Evolutionary conservation across 2,113 vertebrate genomes (phyloP), one percentile per base, ranked within the genome.

Genomic region (Craseonycteris thonglongyai): DNA sequence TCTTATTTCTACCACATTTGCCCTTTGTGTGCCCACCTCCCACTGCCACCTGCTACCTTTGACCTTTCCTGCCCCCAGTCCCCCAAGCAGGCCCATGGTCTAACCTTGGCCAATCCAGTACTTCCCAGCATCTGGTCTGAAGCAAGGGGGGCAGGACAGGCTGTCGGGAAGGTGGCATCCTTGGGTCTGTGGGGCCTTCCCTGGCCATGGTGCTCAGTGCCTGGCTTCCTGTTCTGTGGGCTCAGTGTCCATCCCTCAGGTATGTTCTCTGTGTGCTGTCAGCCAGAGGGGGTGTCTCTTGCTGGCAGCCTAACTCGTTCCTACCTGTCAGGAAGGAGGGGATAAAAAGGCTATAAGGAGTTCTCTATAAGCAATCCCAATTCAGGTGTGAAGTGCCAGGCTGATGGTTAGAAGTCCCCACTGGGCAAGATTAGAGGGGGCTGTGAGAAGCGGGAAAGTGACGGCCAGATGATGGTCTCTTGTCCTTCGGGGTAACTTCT

Each of bases 301-400:
- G 58, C 49, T 91, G 89, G 81, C 81, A 65, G 35, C 0, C 71
- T 96, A 85, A 96, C 63, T 96, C 88, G 59, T 54, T 38, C 40
- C 88, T 85, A 49, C 76, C 88, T 92, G 68, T 88, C 89, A 84
- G 65, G 81, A 90, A 87, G 51, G 85, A 56, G 45, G 40, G 54
- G 72, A 42, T 42, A 19, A 84, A 88, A 72, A 68, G 30, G 28
- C 61, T 59, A 8, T 7, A 16, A 49, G 28, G 38, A 33, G 54
- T 83, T 74, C 47, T 59, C 59, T 74, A 3, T 66, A 45, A 94
- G 84, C 40, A 76, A 58, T 9, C 30, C 18, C 28, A 65, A 75
- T 40, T 84, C 45, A 35, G 40, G 38, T 42, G n/a, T 40, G 40
- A 63, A 4, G 61, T 35, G 56, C 59, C 26, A 2, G 24, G 40